Evolutionary conservation across 1,140 invertebrate genomes (phyloP).

Genomic region (Bradynema listronoti): DNA sequence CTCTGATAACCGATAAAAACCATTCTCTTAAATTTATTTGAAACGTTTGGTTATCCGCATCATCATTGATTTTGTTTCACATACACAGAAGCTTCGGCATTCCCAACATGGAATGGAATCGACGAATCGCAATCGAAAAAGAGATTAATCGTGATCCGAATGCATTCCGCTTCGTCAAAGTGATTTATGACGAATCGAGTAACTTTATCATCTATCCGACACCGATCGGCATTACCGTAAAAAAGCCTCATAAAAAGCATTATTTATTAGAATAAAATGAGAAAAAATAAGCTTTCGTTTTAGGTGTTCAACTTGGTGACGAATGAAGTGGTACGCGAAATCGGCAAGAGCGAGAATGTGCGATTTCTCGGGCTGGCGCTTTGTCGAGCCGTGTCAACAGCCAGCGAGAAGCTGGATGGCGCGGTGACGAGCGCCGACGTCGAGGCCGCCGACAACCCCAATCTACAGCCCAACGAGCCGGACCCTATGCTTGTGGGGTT

Average conservation of each 20-base stretch:
- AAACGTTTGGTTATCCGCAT: no score
- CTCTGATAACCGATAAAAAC: no score
- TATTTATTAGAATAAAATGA: no score
- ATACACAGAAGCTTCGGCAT: slow-evolving; percentile 65
- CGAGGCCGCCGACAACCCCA: slow-evolving; percentile 89
- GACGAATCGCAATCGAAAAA: slow-evolving; percentile 86
- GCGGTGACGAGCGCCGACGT: slow-evolving; percentile 78
- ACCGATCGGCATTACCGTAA: slow-evolving; percentile 81
- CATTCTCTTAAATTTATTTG: no score
- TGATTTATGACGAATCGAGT: slow-evolving; percentile 82
- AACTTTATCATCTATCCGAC: slow-evolving; percentile 90
- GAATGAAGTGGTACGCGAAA: slow-evolving; percentile 75
- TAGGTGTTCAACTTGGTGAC: slow-evolving; percentile 80
- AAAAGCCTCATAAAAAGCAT: not conserved
- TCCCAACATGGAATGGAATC: slow-evolving; percentile 95
- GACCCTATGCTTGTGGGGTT: slow-evolving; percentile 63
- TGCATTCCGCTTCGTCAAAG: slow-evolving; percentile 30
- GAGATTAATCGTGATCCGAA: slow-evolving; percentile 65
- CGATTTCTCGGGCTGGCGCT: slow-evolving; percentile 77
- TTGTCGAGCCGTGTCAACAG: slow-evolving; percentile 64
- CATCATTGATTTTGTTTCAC: no score
- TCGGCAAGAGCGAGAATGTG: slow-evolving; percentile 88
- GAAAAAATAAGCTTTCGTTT: slow-evolving; percentile 18
- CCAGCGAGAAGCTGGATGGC: slow-evolving; percentile 58
- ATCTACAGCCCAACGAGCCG: slow-evolving; percentile 70